Evolutionary conservation across 2,113 vertebrate species (phyloP), one percentile per base, ranked within the genome.

Genomic region (Albula glossodonta): DNA sequence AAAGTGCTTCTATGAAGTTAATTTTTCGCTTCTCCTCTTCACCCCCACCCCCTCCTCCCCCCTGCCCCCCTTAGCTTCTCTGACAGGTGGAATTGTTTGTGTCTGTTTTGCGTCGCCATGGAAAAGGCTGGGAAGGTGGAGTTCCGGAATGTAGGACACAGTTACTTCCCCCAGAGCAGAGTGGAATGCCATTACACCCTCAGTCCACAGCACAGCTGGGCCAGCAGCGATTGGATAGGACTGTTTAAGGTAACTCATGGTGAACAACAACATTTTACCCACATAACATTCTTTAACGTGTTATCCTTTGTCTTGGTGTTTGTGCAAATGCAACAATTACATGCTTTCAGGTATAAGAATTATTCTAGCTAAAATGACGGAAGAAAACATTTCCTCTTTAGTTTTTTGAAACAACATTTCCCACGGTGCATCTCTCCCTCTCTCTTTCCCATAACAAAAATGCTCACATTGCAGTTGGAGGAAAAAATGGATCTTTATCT

Each of bases 121-220:
- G 97, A 97, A 78, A 95, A 92, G 22, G 77, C 84, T 74, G 88
- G 93, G 89, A 89, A 50, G 87, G 96, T 98, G 93, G 94, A 91
- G 93, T 98, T 98, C 88, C 92, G 94, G 84, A 97, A 98, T 66
- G 95, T 98, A 88, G 96, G 96, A 79, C 93, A 93, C 85, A 95
- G 94, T 88, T 98, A 98, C 84, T 95, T 98, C 85, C 97, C 97
- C 70, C 95, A 97, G 87, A 96, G 96, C 91, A 95, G 97, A 89
- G 96, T 98, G 70, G 97, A 98, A 79, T 97, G 97, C 89, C 96
- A 97, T 91, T 98, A 97, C 87, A 96, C 94, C 52, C 91, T 98
- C 74, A 95, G 94, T 56, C 90, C 96, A 22, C 90, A 89, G 88
- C 94, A 96, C 88, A 93, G 89, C 87, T 96, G 96, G 91, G 93